Evolutionary conservation across 2,888 invertebrate species (phyloP).

Genomic region (Phaonia tiefii): DNA sequence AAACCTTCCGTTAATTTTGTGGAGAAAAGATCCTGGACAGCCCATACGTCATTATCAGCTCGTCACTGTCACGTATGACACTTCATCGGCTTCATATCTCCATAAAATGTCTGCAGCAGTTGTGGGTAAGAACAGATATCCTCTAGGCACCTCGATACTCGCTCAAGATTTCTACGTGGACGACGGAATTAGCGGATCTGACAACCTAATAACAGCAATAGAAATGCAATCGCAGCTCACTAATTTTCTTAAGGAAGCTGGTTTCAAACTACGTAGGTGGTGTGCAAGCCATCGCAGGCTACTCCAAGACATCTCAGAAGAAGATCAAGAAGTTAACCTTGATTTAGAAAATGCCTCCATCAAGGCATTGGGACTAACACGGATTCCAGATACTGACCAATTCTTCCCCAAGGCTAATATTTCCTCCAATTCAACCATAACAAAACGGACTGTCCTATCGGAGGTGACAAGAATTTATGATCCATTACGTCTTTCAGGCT

Average conservation of each 20-base stretch:
- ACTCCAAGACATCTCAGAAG: constrained; percentile 17
- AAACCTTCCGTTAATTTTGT: constrained; percentile 5
- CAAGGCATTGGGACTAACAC: too few relatives aligned
- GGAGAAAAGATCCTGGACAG: constrained; percentile 9
- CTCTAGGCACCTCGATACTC: constrained; percentile 18
- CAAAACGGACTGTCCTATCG: too few relatives aligned
- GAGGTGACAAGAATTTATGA: constrained; percentile 43
- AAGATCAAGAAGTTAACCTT: too few relatives aligned
- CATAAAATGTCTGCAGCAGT: constrained; percentile 26
- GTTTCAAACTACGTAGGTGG: constrained; percentile 42
- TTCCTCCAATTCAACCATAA: too few relatives aligned
- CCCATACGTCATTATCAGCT: background rate
- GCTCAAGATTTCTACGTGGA: constrained; percentile 51
- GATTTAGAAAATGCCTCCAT: too few relatives aligned
- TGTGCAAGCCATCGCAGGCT: constrained; percentile 32
- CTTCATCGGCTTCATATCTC: background rate
- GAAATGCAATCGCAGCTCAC: constrained; percentile 35
- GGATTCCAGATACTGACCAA: constrained; percentile 3
- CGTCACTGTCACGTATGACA: constrained; percentile 1
- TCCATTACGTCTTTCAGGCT: constrained; percentile 2
- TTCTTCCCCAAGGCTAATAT: constrained; percentile 6
- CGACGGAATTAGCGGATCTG: constrained; percentile 42
- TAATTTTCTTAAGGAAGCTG: constrained; percentile 27
- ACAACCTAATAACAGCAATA: constrained; percentile 31
- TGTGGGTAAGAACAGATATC: background rate